phyloP scores from a whole-genome alignment of 2,797 vertebrate species.

The Strix occidentalis region DNA sequence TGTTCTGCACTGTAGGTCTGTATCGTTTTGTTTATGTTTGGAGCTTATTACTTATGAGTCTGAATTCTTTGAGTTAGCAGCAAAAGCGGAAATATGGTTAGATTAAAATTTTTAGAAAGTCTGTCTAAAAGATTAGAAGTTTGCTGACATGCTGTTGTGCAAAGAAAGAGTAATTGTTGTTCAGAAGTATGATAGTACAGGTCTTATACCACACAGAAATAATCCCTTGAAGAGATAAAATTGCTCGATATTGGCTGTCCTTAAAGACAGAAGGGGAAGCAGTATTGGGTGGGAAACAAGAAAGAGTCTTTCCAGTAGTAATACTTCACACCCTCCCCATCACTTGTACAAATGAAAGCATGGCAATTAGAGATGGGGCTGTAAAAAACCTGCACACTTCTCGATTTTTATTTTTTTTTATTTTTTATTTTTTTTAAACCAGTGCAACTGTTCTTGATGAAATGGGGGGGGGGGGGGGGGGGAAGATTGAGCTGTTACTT shows the following conservation, averaged over 20 bases:
- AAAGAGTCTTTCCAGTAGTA: not conserved
- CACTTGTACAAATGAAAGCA: not conserved
- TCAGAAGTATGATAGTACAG: not conserved
- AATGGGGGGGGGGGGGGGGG: fast-evolving
- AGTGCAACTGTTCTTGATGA: not conserved
- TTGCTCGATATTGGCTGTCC: not conserved
- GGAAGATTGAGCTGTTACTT: not conserved
- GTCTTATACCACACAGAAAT: not conserved
- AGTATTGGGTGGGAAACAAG: not conserved
- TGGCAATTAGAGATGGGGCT: not conserved
- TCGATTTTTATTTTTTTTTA: not conserved
- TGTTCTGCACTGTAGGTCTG: constrained; percentile 97
- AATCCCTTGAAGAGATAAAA: not conserved
- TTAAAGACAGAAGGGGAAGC: not conserved
- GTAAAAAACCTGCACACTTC: not conserved
- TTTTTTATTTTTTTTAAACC: no score
- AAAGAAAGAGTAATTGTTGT: not conserved
- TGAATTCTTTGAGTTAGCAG: not conserved
- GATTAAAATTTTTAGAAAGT: not conserved
- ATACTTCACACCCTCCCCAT: fast-evolving
- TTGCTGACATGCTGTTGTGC: not conserved
- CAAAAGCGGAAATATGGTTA: not conserved
- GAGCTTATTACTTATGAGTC: not conserved
- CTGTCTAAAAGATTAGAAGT: not conserved
- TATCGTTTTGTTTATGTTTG: not conserved